phyloP scores from a whole-genome alignment of 2,888 invertebrate genomes.

The Oxytorus armatus region DNA sequence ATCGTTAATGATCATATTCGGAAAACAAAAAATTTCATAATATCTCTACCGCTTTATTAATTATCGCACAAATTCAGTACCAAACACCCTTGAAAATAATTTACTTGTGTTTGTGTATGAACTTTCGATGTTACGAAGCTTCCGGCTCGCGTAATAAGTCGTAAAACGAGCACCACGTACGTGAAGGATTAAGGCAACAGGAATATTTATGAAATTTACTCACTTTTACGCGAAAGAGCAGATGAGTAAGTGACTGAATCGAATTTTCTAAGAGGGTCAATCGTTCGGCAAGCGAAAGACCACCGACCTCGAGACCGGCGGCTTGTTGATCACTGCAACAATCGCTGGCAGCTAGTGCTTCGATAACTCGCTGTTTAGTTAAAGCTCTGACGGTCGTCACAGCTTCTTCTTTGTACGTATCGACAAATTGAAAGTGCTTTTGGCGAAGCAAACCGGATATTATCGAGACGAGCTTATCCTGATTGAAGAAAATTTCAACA shows the following conservation, averaged over 20 bases:
- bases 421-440: slow-evolving; percentile 95
- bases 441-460: slow-evolving; percentile 95
- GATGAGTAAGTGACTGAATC: slow-evolving; percentile 85
- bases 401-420: slow-evolving; percentile 94
- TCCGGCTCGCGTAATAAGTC: no score
- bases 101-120: no score
- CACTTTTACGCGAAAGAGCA: slow-evolving; percentile 86
- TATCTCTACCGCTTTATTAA: no score
- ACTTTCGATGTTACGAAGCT: no score
- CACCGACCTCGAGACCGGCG: slow-evolving; percentile 82
- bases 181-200: no score
- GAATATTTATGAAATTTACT: no score
- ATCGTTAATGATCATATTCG: no score
- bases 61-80: no score
- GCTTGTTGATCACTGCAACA: slow-evolving; percentile 86
- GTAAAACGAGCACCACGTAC: no score
- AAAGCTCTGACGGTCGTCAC: slow-evolving; percentile 94
- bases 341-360: slow-evolving; percentile 88
- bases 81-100: no score
- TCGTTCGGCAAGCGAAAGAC: slow-evolving; percentile 85
- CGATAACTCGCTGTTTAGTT: slow-evolving; percentile 95
- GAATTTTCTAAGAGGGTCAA: slow-evolving; percentile 85
- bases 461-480: slow-evolving; percentile 94
- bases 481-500: no score
- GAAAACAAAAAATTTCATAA: no score